These are phyloP conservation scores for Pristionchus japonicus DNA, from an alignment of 2,888 invertebrate genomes.

Conservation along the genomic window DNA sequence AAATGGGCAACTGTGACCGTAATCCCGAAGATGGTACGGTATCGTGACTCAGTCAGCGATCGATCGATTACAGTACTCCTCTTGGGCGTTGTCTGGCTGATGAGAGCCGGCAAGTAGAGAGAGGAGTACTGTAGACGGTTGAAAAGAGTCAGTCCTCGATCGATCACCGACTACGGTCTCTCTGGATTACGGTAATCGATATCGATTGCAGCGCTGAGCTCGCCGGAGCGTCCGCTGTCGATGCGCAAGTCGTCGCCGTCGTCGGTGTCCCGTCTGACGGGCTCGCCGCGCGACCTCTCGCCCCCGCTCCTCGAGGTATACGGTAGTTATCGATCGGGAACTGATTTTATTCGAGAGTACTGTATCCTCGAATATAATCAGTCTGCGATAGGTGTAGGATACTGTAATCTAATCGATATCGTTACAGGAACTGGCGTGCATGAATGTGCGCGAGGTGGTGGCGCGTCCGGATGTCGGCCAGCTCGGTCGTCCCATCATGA, in stretches of 20 bases:
- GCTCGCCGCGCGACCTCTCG: slow-evolving; percentile 51
- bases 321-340: neutral
- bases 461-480: slow-evolving; percentile 64
- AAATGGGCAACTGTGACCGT: slow-evolving; percentile 42
- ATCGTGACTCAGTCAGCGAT: neutral
- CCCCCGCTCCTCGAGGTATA: slow-evolving; percentile 51
- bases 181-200: neutral
- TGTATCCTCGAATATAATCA: no score
- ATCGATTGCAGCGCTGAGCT: slow-evolving; percentile 35
- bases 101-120: no score
- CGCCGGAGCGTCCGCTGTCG: slow-evolving; percentile 47
- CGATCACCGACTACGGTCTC: no score
- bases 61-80: neutral
- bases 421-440: slow-evolving; percentile 61
- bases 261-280: slow-evolving; percentile 46
- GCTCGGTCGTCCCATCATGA: slow-evolving; percentile 61
- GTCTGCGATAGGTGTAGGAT: no score
- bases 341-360: neutral
- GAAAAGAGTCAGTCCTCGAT: neutral
- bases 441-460: slow-evolving; percentile 63
- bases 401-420: neutral
- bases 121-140: neutral
- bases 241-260: slow-evolving; percentile 49
- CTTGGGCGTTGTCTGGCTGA: no score
- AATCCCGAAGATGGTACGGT: slow-evolving; percentile 42